Evolutionary conservation across 2,888 invertebrate genomes (phyloP).

Genomic region (Malachius bipustulatus): DNA sequence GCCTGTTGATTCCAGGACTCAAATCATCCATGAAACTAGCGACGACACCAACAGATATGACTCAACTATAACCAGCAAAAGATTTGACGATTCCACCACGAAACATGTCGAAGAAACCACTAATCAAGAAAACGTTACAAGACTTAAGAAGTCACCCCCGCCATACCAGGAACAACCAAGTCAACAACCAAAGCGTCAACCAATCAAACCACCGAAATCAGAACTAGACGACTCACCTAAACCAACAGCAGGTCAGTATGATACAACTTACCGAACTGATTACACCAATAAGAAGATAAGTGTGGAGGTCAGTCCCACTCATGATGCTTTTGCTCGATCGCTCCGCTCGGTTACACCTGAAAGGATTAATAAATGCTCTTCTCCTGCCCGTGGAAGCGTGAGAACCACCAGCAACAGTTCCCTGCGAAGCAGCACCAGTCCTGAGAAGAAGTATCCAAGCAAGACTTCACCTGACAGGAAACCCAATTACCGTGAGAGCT

Average conservation of each 20-base stretch:
- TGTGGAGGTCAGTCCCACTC: conserved; percentile 56
- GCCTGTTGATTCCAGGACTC: no score
- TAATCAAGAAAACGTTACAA: conserved; percentile 6
- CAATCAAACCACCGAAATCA: conserved; percentile 27
- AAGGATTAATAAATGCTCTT: conserved; percentile 39
- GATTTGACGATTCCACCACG: not conserved
- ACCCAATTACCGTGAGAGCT: conserved; percentile 18
- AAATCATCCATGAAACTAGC: conserved; percentile 5
- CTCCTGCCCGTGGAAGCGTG: conserved; percentile 43
- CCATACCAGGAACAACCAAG: conserved; percentile 13
- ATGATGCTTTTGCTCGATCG: conserved; percentile 65
- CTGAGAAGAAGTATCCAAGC: conserved; percentile 28
- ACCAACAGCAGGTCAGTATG: conserved; percentile 40
- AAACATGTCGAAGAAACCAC: conserved; percentile 4
- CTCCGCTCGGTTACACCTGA: conserved; percentile 54
- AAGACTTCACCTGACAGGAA: conserved; percentile 26
- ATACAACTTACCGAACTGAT: conserved; percentile 50
- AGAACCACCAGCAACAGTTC: conserved; percentile 41
- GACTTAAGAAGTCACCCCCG: conserved; percentile 4
- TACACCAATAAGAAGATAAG: conserved; percentile 45
- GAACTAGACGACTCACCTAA: conserved; percentile 27
- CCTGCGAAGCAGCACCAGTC: conserved; percentile 40
- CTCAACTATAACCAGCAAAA: not conserved
- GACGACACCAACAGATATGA: conserved; percentile 3
- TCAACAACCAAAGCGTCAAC: conserved; percentile 24